A percentile compares a stretch with the other conserved stretches of the same genome.
Evolutionary conservation across 2,797 vertebrate species (phyloP).

Genomic region (Mus minutoides): DNA sequence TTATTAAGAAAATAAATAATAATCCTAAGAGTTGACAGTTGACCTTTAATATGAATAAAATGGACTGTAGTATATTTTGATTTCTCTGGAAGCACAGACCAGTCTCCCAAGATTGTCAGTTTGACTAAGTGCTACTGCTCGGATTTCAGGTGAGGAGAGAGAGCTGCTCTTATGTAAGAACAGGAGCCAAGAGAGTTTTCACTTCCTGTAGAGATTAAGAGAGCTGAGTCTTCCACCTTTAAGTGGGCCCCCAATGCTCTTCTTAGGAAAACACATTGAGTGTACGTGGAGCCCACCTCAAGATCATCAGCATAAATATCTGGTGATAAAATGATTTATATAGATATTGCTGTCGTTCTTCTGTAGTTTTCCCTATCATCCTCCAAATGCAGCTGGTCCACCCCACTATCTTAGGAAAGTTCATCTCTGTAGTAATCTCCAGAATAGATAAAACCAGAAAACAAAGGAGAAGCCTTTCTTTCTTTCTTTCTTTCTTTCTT

Average conservation of each 20-base stretch:
- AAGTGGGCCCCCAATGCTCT: neutral
- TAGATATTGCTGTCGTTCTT: neutral
- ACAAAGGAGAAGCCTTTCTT: neutral
- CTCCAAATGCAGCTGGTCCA: neutral
- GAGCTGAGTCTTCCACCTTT: conserved; percentile 16
- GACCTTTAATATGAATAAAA: conserved; percentile 77
- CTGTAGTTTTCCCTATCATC: neutral
- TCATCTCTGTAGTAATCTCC: neutral
- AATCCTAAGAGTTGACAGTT: conserved; percentile 69
- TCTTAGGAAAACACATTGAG: neutral
- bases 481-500: no score
- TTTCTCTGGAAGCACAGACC: conserved; percentile 76
- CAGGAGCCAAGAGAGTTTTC: conserved; percentile 46
- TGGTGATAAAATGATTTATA: neutral
- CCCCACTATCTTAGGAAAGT: neutral
- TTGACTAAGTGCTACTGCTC: conserved; percentile 31
- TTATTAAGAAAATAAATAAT: conserved; percentile 75
- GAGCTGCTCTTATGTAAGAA: conserved; percentile 52
- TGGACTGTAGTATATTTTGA: conserved; percentile 72
- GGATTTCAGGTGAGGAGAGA: conserved; percentile 68
- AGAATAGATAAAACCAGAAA: neutral
- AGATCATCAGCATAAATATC: neutral
- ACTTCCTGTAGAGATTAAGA: conserved; percentile 59
- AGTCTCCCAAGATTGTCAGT: conserved; percentile 72
- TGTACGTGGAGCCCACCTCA: neutral